phyloP scores from a whole-genome alignment of 2,113 vertebrate species.

The Triplophysa tibetana region DNA sequence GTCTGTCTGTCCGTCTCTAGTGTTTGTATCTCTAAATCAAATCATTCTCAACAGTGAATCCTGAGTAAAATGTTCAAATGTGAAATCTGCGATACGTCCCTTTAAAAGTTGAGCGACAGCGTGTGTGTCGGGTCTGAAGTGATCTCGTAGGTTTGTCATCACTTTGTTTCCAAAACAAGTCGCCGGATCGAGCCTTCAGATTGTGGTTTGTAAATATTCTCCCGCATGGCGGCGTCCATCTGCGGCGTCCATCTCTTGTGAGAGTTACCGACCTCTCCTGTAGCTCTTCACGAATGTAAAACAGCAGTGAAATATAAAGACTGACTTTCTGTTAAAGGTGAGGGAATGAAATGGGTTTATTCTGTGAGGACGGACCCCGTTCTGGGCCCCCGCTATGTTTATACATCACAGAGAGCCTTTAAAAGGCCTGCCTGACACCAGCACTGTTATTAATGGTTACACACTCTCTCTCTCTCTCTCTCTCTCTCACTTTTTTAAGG shows the following conservation, averaged over 20 bases:
- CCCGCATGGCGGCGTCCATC: neutral
- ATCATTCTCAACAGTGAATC: no score
- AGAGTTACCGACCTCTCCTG: neutral
- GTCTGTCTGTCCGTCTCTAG: slow-evolving; percentile 50
- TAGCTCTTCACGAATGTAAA: neutral
- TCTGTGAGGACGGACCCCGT: slow-evolving; percentile 26
- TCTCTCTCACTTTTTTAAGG: no score
- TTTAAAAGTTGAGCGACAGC: no score
- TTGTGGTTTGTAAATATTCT: neutral
- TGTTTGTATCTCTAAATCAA: no score
- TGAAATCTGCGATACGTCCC: no score
- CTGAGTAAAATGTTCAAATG: no score
- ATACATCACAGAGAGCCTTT: slow-evolving; percentile 46
- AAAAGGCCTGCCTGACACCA: slow-evolving; percentile 51
- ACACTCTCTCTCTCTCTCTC: slow-evolving; percentile 4
- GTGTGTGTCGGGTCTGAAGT: slow-evolving; percentile 56
- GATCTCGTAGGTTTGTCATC: slow-evolving; percentile 63
- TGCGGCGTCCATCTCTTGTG: neutral
- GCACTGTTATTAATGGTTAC: slow-evolving; percentile 45
- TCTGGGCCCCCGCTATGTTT: slow-evolving; percentile 44
- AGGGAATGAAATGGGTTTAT: slow-evolving; percentile 30
- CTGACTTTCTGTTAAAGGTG: slow-evolving; percentile 33
- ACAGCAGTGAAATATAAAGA: neutral
- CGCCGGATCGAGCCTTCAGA: neutral
- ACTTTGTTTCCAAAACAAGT: slow-evolving; percentile 36